Percentiles rank a stretch among this genome's conserved stretches.
These are phyloP conservation scores for Bombylius major DNA, from an alignment of 2,888 invertebrate species.

Conservation along the genomic window DNA sequence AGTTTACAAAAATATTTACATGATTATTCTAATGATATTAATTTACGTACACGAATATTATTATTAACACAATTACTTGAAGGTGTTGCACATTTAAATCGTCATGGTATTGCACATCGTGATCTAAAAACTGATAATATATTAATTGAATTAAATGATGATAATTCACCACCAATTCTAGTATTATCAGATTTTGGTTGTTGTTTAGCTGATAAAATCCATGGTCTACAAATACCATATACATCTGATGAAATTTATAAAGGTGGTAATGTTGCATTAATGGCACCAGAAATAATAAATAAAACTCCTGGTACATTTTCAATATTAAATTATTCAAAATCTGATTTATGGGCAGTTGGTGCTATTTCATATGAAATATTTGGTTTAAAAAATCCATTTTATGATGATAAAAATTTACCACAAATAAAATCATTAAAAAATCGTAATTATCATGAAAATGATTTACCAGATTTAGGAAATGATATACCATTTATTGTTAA, in stretches of 20 bases:
- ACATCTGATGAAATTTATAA: conserved; percentile 55
- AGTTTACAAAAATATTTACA: conserved; percentile 41
- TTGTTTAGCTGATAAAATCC: conserved; percentile 56
- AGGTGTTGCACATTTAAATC: conserved; percentile 60
- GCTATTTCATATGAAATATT: conserved; percentile 77
- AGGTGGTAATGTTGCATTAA: conserved; percentile 69
- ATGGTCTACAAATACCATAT: conserved; percentile 52
- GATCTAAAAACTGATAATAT: conserved; percentile 78
- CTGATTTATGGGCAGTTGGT: conserved; percentile 80
- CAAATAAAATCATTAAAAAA: conserved; percentile 39
- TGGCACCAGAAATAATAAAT: conserved; percentile 72
- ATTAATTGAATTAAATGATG: conserved; percentile 50
- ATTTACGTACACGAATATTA: conserved; percentile 46
- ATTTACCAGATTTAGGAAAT: conserved; percentile 47
- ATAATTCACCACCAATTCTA: conserved; percentile 50
- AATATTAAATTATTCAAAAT: conserved; percentile 59
- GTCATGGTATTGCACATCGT: conserved; percentile 61
- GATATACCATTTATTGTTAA: conserved; percentile 45
- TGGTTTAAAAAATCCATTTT: conserved; percentile 63
- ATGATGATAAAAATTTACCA: conserved; percentile 23
- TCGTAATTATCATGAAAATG: conserved; percentile 46
- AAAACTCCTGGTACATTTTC: conserved; percentile 59
- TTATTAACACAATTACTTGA: conserved; percentile 67
- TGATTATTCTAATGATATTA: conserved; percentile 20
- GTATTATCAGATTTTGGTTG: conserved; percentile 83